Evolutionary conservation across 1,140 invertebrate species (phyloP).

Genomic region (Venustaconcha ellipsiformis): DNA sequence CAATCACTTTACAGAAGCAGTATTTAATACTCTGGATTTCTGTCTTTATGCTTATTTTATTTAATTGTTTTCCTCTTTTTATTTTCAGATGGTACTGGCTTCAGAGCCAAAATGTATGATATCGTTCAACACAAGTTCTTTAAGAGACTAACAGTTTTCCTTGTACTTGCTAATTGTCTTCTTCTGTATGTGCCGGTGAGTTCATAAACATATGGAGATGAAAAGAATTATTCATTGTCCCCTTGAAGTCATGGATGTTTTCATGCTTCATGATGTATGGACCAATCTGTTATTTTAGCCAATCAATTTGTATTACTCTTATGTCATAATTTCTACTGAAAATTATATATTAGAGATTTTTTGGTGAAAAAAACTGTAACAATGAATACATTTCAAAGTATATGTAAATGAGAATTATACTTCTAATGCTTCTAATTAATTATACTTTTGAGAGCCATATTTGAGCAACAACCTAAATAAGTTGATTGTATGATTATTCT

Average conservation of each 20-base stretch:
- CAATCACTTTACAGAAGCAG: no score
- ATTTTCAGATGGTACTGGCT: slow-evolving; percentile 66
- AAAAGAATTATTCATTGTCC: background rate
- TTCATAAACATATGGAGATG: slow-evolving; percentile 6
- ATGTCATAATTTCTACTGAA: no score
- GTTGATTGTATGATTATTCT: no score
- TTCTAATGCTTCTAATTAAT: no score
- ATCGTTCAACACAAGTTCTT: slow-evolving; percentile 98
- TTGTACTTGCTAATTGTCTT: slow-evolving; percentile 92
- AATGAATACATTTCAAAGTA: no score
- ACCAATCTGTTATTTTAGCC: background rate
- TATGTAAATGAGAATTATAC: no score
- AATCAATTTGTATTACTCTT: no score
- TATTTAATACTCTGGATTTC: no score
- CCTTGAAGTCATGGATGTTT: background rate
- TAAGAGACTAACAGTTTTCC: slow-evolving; percentile 92
- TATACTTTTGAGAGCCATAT: no score
- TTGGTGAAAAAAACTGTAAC: no score
- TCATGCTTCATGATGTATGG: background rate
- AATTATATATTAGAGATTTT: no score
- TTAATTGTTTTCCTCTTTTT: slow-evolving; percentile 3
- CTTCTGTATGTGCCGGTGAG: slow-evolving; percentile 93
- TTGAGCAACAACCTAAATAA: no score
- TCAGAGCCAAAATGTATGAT: slow-evolving; percentile 96
- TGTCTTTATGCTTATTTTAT: background rate